These are phyloP conservation scores for Pseudomyrmex dendroicus DNA, from an alignment of 1,140 invertebrate genomes.

Conservation along the genomic window DNA sequence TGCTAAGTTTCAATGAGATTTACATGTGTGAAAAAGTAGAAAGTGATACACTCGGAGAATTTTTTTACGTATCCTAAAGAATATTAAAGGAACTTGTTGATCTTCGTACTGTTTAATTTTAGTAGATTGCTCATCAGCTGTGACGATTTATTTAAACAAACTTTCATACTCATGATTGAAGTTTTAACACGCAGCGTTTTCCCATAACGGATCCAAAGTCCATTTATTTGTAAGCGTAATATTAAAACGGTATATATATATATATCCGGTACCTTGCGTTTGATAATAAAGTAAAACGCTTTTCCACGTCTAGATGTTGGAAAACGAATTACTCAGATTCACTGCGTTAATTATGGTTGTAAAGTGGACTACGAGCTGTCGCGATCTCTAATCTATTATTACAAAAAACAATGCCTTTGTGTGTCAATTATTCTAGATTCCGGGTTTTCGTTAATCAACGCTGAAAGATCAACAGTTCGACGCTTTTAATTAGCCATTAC, in stretches of 20 bases:
- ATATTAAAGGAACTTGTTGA: not conserved
- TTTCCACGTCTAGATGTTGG: not conserved
- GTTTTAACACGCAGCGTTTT: too few species aligned
- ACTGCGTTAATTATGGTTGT: not conserved
- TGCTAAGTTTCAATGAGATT: not conserved
- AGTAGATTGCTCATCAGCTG: not conserved
- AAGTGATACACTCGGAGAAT: not conserved
- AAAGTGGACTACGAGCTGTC: not conserved
- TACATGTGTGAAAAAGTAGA: not conserved
- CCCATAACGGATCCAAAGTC: not conserved
- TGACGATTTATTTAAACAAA: not conserved
- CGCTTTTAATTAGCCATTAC: constrained; percentile 11
- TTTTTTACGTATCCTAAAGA: not conserved
- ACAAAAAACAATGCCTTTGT: not conserved
- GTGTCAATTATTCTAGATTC: not conserved
- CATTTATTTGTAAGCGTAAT: not conserved
- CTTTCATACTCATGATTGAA: not conserved
- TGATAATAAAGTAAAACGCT: constrained; percentile 24
- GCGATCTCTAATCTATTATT: not conserved
- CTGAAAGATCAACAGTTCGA: not conserved
- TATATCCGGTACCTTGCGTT: constrained; percentile 42
- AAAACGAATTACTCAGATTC: constrained; percentile 21
- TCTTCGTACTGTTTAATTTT: not conserved
- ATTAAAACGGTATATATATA: not conserved
- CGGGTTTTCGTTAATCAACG: not conserved